Base-by-base conservation (phyloP, 2,113 vertebrate genomes). In the Xenopus laevis region DNA sequence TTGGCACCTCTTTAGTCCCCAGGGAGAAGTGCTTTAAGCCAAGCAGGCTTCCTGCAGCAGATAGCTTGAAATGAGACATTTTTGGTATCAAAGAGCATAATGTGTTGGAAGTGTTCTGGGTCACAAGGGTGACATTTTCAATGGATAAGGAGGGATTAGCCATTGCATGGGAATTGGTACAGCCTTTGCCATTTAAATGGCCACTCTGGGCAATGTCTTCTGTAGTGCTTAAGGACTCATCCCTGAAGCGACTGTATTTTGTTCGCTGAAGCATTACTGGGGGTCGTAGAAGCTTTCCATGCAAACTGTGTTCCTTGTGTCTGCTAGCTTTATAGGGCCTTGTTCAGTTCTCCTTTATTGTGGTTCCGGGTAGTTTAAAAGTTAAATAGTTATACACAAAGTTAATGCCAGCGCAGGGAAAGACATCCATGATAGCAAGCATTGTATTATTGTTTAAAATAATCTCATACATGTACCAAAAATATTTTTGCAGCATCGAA, bases 221-320 rank as follows among this genome's bases (percentile, higher is more conserved):
- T 78, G 91, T 79, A 44, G 94, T 91, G 27, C 93, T 88, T 79
- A 91, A 71, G 0, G 95, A 95, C 81, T 97, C 95, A 71, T 95
- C 94, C 79, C 91, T 92, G 84, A 98, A 94, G 59, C 95, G 92
- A 79, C 93, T 96, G 90, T 97, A 97, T 83, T 98, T 98, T 74
- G 94, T 89, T 80, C 95, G 89, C 85, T 97, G 95, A 88, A 98
- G 92, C 96, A 98, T 98, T 80, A 90, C 94, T 87, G 85, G 79
- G 78, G 88, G 87, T 86, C 84, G 85, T 70, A 89, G 82, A 58
- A 91, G 82, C 83, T 87, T 89, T 82, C 89, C 88, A 82, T 85
- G 84, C 78, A 88, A 83, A 83, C 85, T 44, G 75, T 91, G 89
- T 83, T 88, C 88, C 81, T 82, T 79, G 71, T 83, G 87, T 81